phyloP scores from a whole-genome alignment of 2,797 vertebrate species.

The Parauchenoglanis punctatus region DNA sequence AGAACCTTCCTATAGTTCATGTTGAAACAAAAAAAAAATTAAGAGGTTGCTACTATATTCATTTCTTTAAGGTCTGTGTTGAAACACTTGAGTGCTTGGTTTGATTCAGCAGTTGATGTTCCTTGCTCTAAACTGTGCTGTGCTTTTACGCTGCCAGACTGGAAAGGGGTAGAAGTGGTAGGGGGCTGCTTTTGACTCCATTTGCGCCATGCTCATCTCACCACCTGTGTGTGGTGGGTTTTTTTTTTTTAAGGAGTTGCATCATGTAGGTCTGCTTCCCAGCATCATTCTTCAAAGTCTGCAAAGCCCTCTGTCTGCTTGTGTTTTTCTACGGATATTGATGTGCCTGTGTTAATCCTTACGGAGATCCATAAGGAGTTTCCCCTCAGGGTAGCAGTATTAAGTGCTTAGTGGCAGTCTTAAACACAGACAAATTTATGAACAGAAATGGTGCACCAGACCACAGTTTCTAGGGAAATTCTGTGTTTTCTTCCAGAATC shows the following conservation, averaged over 20 bases:
- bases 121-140: not conserved
- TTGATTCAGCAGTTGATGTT: not conserved
- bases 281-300: slow-evolving; percentile 49
- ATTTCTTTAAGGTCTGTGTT: not conserved
- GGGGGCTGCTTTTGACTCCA: not conserved
- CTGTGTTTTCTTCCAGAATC: slow-evolving; percentile 10
- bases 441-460: slow-evolving; percentile 64
- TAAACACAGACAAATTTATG: slow-evolving; percentile 42
- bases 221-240: too few relatives aligned
- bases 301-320: slow-evolving; percentile 30
- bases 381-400: slow-evolving; percentile 48
- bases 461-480: slow-evolving; percentile 6
- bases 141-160: not conserved
- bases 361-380: slow-evolving; percentile 56
- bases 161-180: not conserved
- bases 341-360: slow-evolving; percentile 57
- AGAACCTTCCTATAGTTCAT: not conserved
- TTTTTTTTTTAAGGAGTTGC: slow-evolving; percentile 49
- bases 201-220: slow-evolving; percentile 12
- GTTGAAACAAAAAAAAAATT: not conserved
- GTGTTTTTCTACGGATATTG: slow-evolving; percentile 51
- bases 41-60: not conserved
- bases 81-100: not conserved
- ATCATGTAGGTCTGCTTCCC: slow-evolving; percentile 43
- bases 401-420: slow-evolving; percentile 65